Conservation (phyloP, 2,888 invertebrate species). For the Tipula unca region DNA sequence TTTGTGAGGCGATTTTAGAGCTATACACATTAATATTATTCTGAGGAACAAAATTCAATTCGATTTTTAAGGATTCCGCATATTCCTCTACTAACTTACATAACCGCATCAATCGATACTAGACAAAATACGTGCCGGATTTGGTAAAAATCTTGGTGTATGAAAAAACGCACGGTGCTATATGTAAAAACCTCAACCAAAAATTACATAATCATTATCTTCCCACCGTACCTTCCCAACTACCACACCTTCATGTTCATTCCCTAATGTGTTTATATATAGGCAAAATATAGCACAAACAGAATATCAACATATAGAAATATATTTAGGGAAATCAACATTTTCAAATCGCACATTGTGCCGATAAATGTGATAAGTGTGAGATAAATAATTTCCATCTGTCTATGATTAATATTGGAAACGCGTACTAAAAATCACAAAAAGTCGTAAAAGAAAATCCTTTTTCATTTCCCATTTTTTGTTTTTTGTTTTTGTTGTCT, state of each 20-base stretch:
- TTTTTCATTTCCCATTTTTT: background rate
- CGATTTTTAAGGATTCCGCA: too few relatives aligned
- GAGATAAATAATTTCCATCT: conserved; percentile 14
- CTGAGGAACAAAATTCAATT: too few relatives aligned
- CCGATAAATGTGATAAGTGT: background rate
- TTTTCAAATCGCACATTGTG: background rate
- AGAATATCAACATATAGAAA: too few relatives aligned
- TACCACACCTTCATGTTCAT: background rate
- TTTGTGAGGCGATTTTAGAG: too few relatives aligned
- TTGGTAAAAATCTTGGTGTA: too few relatives aligned
- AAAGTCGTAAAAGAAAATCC: background rate
- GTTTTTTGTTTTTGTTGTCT: background rate
- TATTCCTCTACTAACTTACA: too few relatives aligned
- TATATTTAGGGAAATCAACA: background rate
- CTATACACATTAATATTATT: too few relatives aligned
- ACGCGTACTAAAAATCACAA: background rate
- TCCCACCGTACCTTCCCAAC: background rate
- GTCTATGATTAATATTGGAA: background rate
- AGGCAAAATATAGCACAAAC: background rate
- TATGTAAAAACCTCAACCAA: too few relatives aligned
- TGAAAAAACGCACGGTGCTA: too few relatives aligned
- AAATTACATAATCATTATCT: background rate
- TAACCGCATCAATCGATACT: too few relatives aligned
- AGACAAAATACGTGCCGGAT: too few relatives aligned
- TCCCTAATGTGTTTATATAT: background rate